These are phyloP conservation scores for Ciconia maguari DNA, from an alignment of 2,113 vertebrate species.

Conservation along the genomic window DNA sequence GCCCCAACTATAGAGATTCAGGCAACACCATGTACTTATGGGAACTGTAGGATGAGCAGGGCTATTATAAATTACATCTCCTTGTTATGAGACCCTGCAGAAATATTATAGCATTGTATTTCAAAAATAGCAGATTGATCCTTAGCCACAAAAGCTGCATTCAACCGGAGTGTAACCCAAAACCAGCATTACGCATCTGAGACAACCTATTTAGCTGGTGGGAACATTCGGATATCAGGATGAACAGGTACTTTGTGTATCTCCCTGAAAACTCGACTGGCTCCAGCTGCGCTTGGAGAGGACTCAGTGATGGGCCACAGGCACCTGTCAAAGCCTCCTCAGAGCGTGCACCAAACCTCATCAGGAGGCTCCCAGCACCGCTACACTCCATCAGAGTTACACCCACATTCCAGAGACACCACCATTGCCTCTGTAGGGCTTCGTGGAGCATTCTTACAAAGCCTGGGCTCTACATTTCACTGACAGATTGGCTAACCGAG, in stretches of 20 bases:
- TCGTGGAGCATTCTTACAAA: background rate
- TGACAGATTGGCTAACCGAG: accelerated
- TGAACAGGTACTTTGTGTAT: background rate
- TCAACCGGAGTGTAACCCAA: background rate
- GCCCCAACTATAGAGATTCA: accelerated
- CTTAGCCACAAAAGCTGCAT: background rate
- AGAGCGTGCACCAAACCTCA: background rate
- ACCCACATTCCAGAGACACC: background rate
- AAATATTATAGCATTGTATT: accelerated
- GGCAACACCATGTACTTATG: background rate
- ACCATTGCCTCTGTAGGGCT: accelerated
- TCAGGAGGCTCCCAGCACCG: accelerated
- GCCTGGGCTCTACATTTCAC: background rate
- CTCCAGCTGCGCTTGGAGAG: background rate
- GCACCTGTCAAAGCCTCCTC: background rate
- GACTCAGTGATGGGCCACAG: background rate
- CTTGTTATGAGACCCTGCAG: background rate
- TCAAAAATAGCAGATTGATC: background rate
- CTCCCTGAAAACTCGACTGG: background rate
- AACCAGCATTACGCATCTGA: background rate
- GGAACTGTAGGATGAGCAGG: background rate
- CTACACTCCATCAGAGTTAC: background rate
- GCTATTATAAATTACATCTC: background rate
- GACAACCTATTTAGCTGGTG: background rate
- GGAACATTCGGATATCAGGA: background rate